Conservation (phyloP, 2,797 vertebrate genomes). For the Pseudochirops cupreus region DNA sequence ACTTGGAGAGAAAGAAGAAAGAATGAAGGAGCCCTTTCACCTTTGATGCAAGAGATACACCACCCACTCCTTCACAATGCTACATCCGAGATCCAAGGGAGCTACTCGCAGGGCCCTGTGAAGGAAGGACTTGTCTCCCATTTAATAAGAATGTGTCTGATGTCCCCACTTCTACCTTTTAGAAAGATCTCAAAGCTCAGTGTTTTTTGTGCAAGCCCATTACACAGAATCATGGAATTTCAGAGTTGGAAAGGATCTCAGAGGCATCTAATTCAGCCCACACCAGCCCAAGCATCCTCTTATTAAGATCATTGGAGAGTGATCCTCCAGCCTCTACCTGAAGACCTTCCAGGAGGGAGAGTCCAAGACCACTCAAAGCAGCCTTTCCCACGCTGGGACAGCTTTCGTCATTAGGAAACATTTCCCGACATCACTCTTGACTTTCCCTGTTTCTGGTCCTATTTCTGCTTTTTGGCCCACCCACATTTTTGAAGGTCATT, state of each 20-base stretch:
- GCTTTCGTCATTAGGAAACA: background rate
- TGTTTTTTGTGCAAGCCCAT: background rate
- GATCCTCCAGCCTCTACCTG: background rate
- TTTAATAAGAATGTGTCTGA: background rate
- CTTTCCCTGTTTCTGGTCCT: background rate
- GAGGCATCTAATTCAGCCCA: background rate
- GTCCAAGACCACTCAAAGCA: background rate
- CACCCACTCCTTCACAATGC: background rate
- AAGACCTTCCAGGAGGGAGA: background rate
- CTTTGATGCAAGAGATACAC: background rate
- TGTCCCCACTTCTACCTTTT: background rate
- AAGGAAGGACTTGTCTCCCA: background rate
- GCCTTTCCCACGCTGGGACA: background rate
- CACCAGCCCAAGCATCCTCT: background rate
- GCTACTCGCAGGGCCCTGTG: background rate
- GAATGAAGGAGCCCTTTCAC: background rate
- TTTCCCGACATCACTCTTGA: background rate
- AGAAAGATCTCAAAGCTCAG: background rate
- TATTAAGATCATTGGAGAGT: background rate
- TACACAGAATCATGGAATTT: background rate
- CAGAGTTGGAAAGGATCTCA: background rate
- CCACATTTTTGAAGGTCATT: background rate
- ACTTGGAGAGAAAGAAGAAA: slow-evolving; percentile 48
- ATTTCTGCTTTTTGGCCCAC: background rate
- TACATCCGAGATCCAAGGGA: background rate